Percentiles rank a stretch among this genome's conserved stretches.
These are phyloP conservation scores for Alligator sinensis DNA, from an alignment of 2,113 vertebrate species.

Conservation along the genomic window DNA sequence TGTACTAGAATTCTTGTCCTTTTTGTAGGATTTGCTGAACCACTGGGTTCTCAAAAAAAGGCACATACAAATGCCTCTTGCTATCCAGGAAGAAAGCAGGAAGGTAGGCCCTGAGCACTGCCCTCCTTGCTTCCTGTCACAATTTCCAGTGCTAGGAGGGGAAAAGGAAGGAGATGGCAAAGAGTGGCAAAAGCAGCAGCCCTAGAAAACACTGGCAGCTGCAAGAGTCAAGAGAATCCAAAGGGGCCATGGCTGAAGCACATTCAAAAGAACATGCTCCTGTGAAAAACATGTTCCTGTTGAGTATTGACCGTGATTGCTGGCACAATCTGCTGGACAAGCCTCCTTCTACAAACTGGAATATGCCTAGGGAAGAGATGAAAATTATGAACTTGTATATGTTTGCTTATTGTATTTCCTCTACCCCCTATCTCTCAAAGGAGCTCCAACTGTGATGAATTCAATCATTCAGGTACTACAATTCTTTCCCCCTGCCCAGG, in stretches of 20 bases:
- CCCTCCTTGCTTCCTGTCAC: neutral
- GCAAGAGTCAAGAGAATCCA: neutral
- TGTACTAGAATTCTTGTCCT: neutral
- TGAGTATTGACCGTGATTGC: slow-evolving; percentile 14
- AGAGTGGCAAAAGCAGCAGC: neutral
- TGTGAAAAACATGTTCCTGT: neutral
- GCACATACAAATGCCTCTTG: neutral
- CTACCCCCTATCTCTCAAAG: neutral
- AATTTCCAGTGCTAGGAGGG: rapidly evolving
- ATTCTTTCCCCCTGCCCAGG: neutral
- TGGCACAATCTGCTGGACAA: slow-evolving; percentile 61
- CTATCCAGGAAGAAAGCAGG: rapidly evolving
- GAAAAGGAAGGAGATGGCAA: neutral
- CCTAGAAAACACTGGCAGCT: slow-evolving; percentile 5
- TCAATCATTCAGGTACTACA: neutral
- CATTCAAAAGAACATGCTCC: neutral
- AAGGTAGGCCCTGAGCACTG: neutral
- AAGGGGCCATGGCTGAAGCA: slow-evolving; percentile 21
- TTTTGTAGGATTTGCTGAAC: rapidly evolving
- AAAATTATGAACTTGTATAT: slow-evolving; percentile 27
- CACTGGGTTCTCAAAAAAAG: neutral
- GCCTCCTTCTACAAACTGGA: neutral
- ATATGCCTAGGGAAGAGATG: slow-evolving; percentile 7
- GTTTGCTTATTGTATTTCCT: neutral
- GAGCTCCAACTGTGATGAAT: neutral